Conservation (phyloP, 1,140 invertebrate genomes). For the Pogonognathellus flavescens region DNA sequence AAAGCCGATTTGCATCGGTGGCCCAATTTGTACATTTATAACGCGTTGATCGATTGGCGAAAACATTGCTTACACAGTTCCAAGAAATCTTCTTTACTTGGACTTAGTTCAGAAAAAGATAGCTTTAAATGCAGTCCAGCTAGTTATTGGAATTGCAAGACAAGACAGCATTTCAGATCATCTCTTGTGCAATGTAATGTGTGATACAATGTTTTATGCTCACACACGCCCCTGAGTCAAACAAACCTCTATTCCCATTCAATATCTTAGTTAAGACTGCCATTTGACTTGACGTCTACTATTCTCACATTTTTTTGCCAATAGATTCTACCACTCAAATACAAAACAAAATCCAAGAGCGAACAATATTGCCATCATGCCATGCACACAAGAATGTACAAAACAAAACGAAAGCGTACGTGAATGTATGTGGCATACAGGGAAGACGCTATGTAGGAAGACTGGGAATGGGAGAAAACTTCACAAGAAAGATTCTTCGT, state of each 20-base stretch:
- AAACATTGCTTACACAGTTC: background rate
- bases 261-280: conserved; percentile 13
- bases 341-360: conserved; percentile 24
- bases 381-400: no score
- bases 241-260: background rate
- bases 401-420: background rate
- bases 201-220: no score
- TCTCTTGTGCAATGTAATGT: no score
- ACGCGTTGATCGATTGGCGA: conserved; percentile 2
- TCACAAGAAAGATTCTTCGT: conserved; percentile 41
- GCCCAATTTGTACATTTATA: background rate
- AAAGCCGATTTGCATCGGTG: conserved; percentile 11
- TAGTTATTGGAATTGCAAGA: no score
- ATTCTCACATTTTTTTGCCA: background rate
- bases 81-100: background rate
- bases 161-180: no score
- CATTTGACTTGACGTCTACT: background rate
- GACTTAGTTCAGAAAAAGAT: background rate
- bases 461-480: conserved; percentile 27
- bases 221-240: no score
- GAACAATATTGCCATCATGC: conserved; percentile 43
- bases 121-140: no score
- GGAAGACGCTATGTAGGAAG: conserved; percentile 19
- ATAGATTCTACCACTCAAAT: conserved; percentile 38
- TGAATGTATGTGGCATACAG: conserved; percentile 15